Evolutionary conservation across 2,888 invertebrate species (phyloP).

Genomic region (Acrobasis suavella): DNA sequence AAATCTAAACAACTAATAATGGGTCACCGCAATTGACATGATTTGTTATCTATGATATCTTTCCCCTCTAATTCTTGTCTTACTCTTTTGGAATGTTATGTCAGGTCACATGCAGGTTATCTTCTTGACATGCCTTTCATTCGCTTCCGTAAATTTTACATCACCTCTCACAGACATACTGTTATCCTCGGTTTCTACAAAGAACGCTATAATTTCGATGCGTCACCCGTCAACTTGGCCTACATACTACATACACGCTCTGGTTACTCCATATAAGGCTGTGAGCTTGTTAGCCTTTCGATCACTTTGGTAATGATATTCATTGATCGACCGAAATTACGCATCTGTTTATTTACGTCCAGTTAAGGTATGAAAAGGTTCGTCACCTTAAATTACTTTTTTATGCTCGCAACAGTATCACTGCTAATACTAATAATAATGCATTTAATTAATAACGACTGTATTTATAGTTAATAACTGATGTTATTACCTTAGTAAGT

Average conservation of each 20-base stretch:
- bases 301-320: slow-evolving; percentile 4
- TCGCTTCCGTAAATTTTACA: not conserved
- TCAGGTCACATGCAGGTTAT: not conserved
- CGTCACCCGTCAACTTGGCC: slow-evolving; percentile 20
- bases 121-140: not conserved
- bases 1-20: no score
- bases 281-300: slow-evolving; percentile 14
- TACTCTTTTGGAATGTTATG: not conserved
- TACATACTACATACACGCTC: slow-evolving; percentile 5
- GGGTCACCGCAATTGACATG: not conserved
- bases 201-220: not conserved
- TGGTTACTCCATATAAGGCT: slow-evolving; percentile 11
- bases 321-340: not conserved
- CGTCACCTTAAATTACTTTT: no score
- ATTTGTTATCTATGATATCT: no score
- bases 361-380: no score
- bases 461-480: no score
- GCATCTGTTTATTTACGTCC: not conserved
- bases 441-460: no score
- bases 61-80: no score
- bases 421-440: no score
- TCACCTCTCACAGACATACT: not conserved
- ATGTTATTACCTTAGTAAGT: no score
- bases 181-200: not conserved
- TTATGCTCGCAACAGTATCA: no score